Conservation (phyloP, 1,140 invertebrate genomes). For the Drosophila quadrilineata region DNA sequence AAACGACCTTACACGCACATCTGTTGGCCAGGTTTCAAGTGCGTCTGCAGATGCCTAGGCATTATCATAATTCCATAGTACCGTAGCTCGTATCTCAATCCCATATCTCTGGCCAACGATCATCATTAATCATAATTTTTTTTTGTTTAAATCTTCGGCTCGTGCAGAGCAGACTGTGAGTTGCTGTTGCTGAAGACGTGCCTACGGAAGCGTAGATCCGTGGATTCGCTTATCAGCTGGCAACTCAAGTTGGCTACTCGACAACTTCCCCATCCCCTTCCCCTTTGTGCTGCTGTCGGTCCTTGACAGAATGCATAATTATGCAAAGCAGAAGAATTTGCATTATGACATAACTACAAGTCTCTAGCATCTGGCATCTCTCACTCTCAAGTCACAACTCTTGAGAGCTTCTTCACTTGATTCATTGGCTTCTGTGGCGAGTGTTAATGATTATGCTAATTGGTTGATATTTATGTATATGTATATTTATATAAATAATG, state of each 20-base stretch:
- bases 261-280: background rate
- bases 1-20: slow-evolving; percentile 37
- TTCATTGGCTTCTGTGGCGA: slow-evolving; percentile 4
- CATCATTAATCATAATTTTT: slow-evolving; percentile 32
- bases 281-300: background rate
- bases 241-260: too few species aligned
- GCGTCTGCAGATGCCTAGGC: slow-evolving; percentile 3
- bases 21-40: slow-evolving; percentile 15
- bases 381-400: too few species aligned
- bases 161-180: background rate
- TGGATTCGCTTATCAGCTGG: slow-evolving; percentile 1
- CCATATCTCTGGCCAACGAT: background rate
- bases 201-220: slow-evolving; percentile 36
- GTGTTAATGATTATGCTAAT: slow-evolving; percentile 7
- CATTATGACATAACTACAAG: slow-evolving; percentile 38
- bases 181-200: slow-evolving; percentile 19
- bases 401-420: slow-evolving; percentile 2
- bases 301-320: slow-evolving; percentile 25
- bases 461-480: too few species aligned
- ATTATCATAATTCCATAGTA: too few species aligned
- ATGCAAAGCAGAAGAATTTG: slow-evolving; percentile 51
- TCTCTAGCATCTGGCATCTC: too few species aligned
- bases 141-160: background rate
- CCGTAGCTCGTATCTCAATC: slow-evolving; percentile 3
- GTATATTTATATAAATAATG: slow-evolving; percentile 7